phyloP scores from a whole-genome alignment of 2,113 vertebrate species.

The Spheniscus mendiculus region DNA sequence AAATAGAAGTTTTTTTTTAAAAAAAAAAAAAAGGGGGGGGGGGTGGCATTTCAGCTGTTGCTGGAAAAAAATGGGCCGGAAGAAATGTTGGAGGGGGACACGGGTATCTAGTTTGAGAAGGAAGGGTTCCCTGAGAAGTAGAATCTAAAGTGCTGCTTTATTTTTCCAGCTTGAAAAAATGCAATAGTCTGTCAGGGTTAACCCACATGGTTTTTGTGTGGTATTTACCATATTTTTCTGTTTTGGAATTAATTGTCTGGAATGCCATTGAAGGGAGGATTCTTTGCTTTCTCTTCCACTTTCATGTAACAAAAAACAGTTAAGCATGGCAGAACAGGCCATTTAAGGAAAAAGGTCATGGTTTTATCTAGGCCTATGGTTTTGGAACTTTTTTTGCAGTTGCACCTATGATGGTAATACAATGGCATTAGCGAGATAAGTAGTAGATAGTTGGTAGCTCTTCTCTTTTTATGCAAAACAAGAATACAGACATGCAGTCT shows the following conservation, averaged over 20 bases:
- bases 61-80: no score
- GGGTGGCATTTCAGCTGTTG: no score
- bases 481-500: background rate
- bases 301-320: background rate
- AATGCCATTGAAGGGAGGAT: background rate
- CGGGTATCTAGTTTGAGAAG: background rate
- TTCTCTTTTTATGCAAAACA: background rate
- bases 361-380: background rate
- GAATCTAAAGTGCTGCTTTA: background rate
- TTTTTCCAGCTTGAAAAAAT: background rate
- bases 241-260: background rate
- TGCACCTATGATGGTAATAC: background rate
- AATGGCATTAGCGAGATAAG: background rate
- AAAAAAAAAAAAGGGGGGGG: no score
- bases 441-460: background rate
- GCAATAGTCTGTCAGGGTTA: background rate
- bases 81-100: no score
- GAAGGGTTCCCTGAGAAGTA: background rate
- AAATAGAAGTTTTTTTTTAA: background rate
- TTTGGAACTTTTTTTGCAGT: background rate
- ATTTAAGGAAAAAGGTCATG: background rate
- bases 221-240: background rate
- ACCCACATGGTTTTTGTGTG: background rate
- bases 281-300: background rate
- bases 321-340: background rate